A percentile compares a stretch with the other conserved stretches of the same genome.
These are phyloP conservation scores for Struthio camelus DNA, from an alignment of 2,113 vertebrate species.

Conservation along the genomic window DNA sequence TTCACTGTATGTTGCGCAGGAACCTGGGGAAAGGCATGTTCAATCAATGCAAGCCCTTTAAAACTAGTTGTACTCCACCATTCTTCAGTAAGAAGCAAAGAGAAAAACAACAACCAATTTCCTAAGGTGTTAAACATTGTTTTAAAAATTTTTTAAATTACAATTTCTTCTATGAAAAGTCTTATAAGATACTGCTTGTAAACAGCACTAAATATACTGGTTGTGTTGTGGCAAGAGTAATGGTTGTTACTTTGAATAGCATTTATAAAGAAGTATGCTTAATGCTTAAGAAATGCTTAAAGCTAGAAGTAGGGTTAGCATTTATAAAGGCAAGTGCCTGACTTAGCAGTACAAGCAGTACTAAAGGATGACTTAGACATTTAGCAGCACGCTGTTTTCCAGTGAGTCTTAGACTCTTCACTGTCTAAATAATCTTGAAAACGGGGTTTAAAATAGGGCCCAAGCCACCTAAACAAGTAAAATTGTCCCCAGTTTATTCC, in stretches of 20 bases:
- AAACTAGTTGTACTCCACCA: background rate
- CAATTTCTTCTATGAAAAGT: background rate
- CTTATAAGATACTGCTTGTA: background rate
- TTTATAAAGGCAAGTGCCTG: background rate
- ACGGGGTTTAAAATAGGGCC: background rate
- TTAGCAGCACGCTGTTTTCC: background rate
- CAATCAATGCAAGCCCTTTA: background rate
- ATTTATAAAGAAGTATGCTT: background rate
- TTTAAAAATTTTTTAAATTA: background rate
- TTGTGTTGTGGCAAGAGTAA: background rate
- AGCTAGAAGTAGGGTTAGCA: background rate
- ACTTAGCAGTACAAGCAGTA: background rate
- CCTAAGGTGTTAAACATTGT: background rate
- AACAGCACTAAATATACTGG: background rate
- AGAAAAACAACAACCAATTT: background rate
- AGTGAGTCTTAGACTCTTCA: background rate
- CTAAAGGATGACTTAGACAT: background rate
- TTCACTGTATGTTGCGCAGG: background rate
- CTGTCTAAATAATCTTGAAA: background rate
- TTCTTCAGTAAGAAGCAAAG: background rate
- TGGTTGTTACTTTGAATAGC: background rate
- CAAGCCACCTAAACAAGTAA: background rate
- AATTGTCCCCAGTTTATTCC: background rate
- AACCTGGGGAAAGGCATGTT: background rate
- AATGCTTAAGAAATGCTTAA: background rate